phyloP scores from a whole-genome alignment of 2,797 vertebrate species.

The Rhynchonycteris naso region DNA sequence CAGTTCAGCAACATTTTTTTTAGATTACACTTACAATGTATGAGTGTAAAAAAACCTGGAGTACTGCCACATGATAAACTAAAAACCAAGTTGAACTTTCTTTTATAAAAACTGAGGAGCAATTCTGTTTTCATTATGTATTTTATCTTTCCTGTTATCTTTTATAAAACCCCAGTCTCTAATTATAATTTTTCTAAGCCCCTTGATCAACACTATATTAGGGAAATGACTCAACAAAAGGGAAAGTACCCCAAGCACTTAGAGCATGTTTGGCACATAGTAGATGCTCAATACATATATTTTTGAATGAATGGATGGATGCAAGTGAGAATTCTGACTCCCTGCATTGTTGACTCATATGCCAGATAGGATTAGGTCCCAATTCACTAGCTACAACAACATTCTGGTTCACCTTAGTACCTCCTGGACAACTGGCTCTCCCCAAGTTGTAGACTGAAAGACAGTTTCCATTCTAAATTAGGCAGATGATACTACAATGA shows the following conservation, averaged over 20 bases:
- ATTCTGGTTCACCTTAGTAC: too few relatives aligned
- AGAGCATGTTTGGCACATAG: not conserved
- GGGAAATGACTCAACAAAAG: not conserved
- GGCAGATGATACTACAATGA: too few relatives aligned
- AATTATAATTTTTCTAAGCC: not conserved
- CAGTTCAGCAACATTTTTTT: not conserved
- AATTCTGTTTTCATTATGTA: not conserved
- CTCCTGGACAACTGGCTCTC: fast-evolving
- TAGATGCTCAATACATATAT: not conserved
- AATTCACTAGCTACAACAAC: not conserved
- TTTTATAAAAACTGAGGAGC: not conserved
- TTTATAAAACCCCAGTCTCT: not conserved
- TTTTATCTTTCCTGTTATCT: not conserved
- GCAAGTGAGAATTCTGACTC: not conserved
- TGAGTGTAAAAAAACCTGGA: not conserved
- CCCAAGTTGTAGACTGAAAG: not conserved
- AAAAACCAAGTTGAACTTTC: not conserved
- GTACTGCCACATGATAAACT: not conserved
- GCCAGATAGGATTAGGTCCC: not conserved
- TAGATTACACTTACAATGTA: not conserved
- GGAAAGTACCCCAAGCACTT: not conserved
- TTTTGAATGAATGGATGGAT: not conserved
- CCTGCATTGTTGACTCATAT: not conserved
- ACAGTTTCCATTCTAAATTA: not conserved
- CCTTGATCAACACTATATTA: not conserved